Percentiles rank a stretch among this genome's conserved stretches.
These are phyloP conservation scores for Selene dorsalis DNA, from an alignment of 2,797 vertebrate genomes.

Conservation along the genomic window DNA sequence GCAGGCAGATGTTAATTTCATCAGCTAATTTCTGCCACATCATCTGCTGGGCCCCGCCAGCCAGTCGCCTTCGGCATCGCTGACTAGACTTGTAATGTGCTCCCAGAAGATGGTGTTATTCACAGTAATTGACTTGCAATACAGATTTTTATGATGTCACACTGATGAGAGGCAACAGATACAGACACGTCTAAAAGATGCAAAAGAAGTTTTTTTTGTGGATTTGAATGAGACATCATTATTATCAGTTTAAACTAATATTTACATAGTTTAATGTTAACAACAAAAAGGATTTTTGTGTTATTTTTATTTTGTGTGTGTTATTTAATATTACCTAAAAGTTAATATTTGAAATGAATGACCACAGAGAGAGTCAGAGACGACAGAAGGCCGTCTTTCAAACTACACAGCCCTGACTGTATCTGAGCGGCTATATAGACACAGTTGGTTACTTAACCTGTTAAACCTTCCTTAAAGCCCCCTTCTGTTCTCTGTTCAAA, in stretches of 20 bases:
- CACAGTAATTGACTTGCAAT: constrained; percentile 19
- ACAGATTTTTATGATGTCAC: constrained; percentile 1
- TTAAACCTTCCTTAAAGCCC: neutral
- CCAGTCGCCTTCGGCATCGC: constrained; percentile 17
- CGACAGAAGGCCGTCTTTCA: neutral
- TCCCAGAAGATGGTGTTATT: constrained; percentile 20
- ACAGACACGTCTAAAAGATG: neutral
- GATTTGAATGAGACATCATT: neutral
- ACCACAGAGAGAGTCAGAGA: neutral
- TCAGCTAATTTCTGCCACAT: constrained; percentile 62
- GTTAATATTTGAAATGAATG: neutral
- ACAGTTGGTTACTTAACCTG: neutral
- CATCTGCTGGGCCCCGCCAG: constrained; percentile 22
- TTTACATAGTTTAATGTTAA: neutral
- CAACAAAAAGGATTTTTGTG: neutral
- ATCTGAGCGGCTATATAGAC: neutral
- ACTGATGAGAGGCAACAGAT: constrained; percentile 12
- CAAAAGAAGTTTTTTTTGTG: neutral
- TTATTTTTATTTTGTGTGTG: too few species aligned
- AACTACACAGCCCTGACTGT: neutral
- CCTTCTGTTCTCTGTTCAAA: neutral
- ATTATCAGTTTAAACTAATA: neutral
- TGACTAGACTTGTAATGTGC: constrained; percentile 22
- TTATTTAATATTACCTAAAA: neutral
- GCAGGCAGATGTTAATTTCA: constrained; percentile 59